Conservation (phyloP, 37 sponge, comb jelly and placozoan species). For the Lycopodina hypogea region DNA sequence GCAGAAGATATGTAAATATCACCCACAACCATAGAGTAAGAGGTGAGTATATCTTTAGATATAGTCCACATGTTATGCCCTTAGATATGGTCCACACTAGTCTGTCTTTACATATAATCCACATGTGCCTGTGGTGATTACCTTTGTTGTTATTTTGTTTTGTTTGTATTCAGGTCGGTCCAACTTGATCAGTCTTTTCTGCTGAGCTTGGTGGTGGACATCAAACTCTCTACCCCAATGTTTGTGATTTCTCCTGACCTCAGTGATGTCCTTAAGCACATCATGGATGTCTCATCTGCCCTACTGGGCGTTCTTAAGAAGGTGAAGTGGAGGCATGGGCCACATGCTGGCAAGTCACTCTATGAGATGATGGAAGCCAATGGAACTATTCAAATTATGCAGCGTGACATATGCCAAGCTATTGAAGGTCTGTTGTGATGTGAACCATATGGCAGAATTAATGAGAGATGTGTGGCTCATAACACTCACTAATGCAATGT, state of each 20-base stretch:
- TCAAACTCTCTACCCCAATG: constrained; percentile 54
- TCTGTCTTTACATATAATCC: no score
- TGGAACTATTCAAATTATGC: constrained; percentile 21
- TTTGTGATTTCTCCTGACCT: constrained; percentile 47
- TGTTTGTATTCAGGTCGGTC: not conserved
- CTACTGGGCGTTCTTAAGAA: constrained; percentile 20
- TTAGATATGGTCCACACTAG: no score
- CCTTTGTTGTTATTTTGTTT: not conserved
- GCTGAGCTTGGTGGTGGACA: constrained; percentile 8
- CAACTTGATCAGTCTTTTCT: not conserved
- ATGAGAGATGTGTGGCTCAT: no score
- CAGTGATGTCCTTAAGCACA: constrained; percentile 24
- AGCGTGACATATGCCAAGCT: constrained; percentile 16
- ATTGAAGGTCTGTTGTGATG: constrained; percentile 38
- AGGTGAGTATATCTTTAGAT: no score
- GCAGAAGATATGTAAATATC: no score
- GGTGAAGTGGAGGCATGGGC: constrained; percentile 46
- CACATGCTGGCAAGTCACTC: constrained; percentile 26
- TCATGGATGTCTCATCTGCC: constrained; percentile 26
- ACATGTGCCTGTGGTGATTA: not conserved
- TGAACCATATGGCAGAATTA: no score
- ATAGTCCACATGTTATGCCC: no score
- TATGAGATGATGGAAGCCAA: constrained; percentile 23
- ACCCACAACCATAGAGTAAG: no score
- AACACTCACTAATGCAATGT: no score